A percentile compares a stretch with the other conserved stretches of the same genome.
phyloP scores from a whole-genome alignment of 2,888 invertebrate species.

The Drosophila fungiperda region DNA sequence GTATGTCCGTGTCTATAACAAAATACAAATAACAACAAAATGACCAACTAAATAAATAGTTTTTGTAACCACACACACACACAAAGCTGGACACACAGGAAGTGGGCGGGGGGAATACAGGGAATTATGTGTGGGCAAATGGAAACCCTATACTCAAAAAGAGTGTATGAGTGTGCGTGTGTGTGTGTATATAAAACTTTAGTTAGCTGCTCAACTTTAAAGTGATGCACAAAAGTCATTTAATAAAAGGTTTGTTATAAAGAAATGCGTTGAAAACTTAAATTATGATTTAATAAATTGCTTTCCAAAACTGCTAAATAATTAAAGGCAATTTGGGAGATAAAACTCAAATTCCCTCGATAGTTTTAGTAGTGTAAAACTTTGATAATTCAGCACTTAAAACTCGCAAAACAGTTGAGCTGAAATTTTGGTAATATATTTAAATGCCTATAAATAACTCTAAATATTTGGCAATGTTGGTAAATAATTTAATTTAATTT shows the following conservation, averaged over 20 bases:
- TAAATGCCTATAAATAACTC: neutral
- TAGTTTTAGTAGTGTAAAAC: too few relatives aligned
- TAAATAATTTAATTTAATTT: neutral
- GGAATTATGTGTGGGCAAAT: conserved; percentile 48
- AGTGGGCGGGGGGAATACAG: conserved; percentile 32
- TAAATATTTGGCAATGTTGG: neutral
- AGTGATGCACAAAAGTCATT: conserved; percentile 23
- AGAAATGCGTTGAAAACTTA: conserved; percentile 6
- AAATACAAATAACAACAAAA: conserved; percentile 78
- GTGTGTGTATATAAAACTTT: conserved; percentile 31
- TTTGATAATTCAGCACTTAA: neutral
- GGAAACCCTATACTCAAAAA: conserved; percentile 53
- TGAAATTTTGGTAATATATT: neutral
- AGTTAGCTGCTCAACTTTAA: conserved; percentile 40
- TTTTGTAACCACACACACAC: conserved; percentile 68
- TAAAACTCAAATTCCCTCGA: too few relatives aligned
- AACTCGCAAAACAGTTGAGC: neutral
- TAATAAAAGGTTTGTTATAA: conserved; percentile 31
- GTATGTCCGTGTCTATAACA: conserved; percentile 72
- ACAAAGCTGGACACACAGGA: conserved; percentile 42
- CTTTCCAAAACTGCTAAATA: neutral
- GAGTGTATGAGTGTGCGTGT: conserved; percentile 7
- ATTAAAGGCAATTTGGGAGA: neutral
- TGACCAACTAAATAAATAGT: conserved; percentile 81
- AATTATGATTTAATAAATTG: conserved; percentile 8